Evolutionary conservation across 2,113 vertebrate species (phyloP).

Genomic region (Sitta europaea): DNA sequence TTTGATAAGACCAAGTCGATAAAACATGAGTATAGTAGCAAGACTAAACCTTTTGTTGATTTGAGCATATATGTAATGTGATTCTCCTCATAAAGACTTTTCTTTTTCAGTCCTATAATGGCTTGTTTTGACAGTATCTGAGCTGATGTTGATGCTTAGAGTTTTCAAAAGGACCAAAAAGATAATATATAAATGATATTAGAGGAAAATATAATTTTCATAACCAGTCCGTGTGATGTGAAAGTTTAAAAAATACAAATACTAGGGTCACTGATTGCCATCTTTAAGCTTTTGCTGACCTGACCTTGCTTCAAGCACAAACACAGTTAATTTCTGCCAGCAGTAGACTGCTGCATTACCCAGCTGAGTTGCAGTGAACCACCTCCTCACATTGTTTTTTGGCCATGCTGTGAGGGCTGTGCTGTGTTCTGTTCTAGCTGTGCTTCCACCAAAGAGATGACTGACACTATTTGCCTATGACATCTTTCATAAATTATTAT

Average conservation of each 20-base stretch:
- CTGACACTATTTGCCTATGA: background rate
- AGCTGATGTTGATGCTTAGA: background rate
- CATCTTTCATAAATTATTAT: background rate
- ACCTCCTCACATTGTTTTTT: background rate
- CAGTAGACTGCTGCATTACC: background rate
- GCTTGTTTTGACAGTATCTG: background rate
- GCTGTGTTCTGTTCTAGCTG: accelerated
- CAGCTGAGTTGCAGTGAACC: background rate
- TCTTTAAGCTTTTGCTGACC: background rate
- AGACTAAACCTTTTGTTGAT: background rate
- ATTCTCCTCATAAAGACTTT: background rate
- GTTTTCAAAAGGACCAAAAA: background rate
- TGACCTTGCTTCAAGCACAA: background rate
- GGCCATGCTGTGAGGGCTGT: background rate
- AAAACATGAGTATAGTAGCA: background rate
- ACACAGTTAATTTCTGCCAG: background rate
- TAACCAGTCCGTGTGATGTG: background rate
- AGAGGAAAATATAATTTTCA: background rate
- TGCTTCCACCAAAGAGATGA: background rate
- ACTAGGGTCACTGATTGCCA: background rate
- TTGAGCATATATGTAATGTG: background rate
- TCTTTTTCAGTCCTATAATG: background rate
- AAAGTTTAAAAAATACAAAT: background rate
- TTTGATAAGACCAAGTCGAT: background rate
- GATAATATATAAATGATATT: no score